phyloP scores from a whole-genome alignment of 2,888 invertebrate species.

The Schizaphis graminum region DNA sequence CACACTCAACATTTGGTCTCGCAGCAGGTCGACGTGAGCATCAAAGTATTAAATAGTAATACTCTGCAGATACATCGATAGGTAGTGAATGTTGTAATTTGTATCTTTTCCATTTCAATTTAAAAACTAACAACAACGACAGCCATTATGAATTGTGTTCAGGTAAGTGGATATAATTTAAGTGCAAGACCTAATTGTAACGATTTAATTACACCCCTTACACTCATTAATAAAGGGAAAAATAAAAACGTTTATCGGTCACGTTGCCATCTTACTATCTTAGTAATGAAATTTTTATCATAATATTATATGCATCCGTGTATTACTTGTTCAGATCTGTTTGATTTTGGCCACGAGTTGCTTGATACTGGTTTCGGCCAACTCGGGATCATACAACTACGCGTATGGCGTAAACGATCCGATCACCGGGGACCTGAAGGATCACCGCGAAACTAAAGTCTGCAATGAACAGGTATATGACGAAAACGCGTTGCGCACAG shows the following conservation, averaged over 20 bases:
- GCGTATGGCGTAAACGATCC: background rate
- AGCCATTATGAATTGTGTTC: background rate
- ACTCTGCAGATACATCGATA: background rate
- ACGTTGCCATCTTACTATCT: background rate
- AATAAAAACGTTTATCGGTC: background rate
- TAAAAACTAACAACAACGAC: background rate
- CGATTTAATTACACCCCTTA: background rate
- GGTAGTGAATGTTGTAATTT: background rate
- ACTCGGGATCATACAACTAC: background rate
- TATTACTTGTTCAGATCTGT: background rate
- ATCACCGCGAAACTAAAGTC: background rate
- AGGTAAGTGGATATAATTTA: slow-evolving; percentile 19
- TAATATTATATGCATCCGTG: background rate
- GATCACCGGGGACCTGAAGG: background rate
- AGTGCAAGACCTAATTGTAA: background rate
- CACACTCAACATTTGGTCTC: background rate
- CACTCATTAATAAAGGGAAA: background rate
- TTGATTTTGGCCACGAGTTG: background rate
- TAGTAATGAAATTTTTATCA: background rate
- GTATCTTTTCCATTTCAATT: background rate
- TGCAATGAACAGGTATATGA: background rate
- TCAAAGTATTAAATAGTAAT: background rate
- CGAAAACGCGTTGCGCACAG: background rate
- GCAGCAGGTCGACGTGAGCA: no score
- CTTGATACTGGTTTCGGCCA: background rate